These are phyloP conservation scores for Eupleurogrammus muticus DNA, from an alignment of 2,797 vertebrate genomes.

Conservation along the genomic window DNA sequence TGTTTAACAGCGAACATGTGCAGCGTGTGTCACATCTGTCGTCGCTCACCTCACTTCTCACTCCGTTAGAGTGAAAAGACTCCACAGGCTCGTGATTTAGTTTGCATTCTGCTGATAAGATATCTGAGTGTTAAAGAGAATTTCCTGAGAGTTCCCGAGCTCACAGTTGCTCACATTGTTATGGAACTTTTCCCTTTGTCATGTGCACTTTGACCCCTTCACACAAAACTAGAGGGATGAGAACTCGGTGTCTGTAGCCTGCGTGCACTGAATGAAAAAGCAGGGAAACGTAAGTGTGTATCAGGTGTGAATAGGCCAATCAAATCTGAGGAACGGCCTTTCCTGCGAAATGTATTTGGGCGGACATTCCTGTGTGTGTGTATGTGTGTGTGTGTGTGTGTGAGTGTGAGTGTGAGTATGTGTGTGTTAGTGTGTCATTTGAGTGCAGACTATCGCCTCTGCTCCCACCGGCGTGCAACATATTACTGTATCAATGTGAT, in stretches of 20 bases:
- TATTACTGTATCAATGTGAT: constrained; percentile 67
- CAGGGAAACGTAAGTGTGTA: too few species aligned
- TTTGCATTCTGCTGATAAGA: neutral
- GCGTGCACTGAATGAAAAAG: neutral
- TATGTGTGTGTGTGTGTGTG: neutral
- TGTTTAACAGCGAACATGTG: neutral
- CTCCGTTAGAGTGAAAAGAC: neutral
- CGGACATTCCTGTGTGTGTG: neutral
- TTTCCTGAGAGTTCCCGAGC: neutral
- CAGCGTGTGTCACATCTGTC: neutral
- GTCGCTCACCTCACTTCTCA: neutral
- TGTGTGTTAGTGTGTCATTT: neutral
- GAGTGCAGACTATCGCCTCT: constrained; percentile 15
- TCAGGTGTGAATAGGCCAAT: constrained; percentile 29
- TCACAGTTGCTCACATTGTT: neutral
- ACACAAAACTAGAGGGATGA: neutral
- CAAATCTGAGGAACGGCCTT: constrained; percentile 10
- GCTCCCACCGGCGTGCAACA: constrained; percentile 39
- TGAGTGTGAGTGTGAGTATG: too few species aligned
- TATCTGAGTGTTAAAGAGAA: neutral
- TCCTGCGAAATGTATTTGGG: constrained; percentile 23
- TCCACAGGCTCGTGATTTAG: neutral
- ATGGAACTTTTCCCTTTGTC: neutral
- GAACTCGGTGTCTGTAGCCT: neutral
- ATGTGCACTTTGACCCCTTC: neutral